Evolutionary conservation across 2,888 invertebrate genomes (phyloP).

Genomic region (Lepidochrysops patricia): DNA sequence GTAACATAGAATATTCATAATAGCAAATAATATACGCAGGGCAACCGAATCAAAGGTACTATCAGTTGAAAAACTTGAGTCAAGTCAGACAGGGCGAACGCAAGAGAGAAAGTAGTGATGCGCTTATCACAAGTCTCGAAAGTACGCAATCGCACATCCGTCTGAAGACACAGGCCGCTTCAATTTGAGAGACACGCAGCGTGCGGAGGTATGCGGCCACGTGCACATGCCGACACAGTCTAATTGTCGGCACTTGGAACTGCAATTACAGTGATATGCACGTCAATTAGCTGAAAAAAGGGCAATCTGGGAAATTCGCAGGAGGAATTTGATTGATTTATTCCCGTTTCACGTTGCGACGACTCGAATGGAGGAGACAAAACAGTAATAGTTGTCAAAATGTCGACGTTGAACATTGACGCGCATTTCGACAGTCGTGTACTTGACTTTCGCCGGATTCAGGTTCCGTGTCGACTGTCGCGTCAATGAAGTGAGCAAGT

Average conservation of each 20-base stretch:
- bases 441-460: conserved; percentile 66
- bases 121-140: conserved; percentile 1
- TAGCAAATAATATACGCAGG: neutral
- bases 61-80: neutral
- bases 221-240: conserved; percentile 46
- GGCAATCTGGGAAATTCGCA: neutral
- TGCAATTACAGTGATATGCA: conserved; percentile 27
- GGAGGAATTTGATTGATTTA: neutral
- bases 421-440: conserved; percentile 56
- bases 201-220: conserved; percentile 29
- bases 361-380: neutral
- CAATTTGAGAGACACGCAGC: conserved; percentile 10
- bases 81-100: neutral
- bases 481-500: conserved; percentile 61
- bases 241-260: conserved; percentile 41
- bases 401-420: conserved; percentile 19
- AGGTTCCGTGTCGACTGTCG: conserved; percentile 64
- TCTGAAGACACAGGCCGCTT: neutral
- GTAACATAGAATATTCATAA: neutral
- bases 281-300: neutral
- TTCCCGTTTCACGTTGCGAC: neutral
- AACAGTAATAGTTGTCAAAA: neutral
- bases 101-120: conserved; percentile 10
- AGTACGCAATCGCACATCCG: neutral
- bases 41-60: neutral